Evolutionary conservation across 1,140 invertebrate genomes (phyloP), one percentile per base, ranked within the genome.

Genomic region (Philotrypesis tridentata): DNA sequence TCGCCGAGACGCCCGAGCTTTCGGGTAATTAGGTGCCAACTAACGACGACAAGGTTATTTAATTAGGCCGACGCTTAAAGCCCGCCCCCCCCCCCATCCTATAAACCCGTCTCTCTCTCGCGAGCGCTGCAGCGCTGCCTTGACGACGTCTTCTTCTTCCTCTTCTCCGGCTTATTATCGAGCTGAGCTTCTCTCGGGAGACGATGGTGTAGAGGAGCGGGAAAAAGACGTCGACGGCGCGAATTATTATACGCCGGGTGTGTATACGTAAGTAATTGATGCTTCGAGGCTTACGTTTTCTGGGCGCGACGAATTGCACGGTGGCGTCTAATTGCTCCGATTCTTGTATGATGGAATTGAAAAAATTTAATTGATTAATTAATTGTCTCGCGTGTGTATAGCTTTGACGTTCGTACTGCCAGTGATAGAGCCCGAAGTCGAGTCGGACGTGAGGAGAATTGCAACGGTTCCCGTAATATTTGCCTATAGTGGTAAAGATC

Each of bases 11-110:
- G 37, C 29, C 17, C 68, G 29, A 31, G 31, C 72, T 81, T 74
- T 67, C 27, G 21, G 55, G 70, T 82, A 82, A 82, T 82, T 82
- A 82, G 82, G 82, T 79, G 76, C 72, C 48, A 79, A 65, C 40
- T 67, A 83, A 72, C 60, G 67, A 70, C 63, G 76, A 74, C 71
- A 75, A 83, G 77, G 82, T 79, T 83, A 83, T 83, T 83, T 79
- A 83, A 83, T 83, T 79, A 79, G 77, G 23, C 12, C 60, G 68
- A 1, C n/a, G n/a, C n/a, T 43, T 37, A 70, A 55, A 70, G 40
- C 60, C 11, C 27, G 43, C 70, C 70, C 23, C 17, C 14, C 2
- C 63, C 37, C 33, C n/a, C 37, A 7, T 37, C 33, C 48, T 29
- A n/a, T n/a, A n/a, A n/a, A n/a, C n/a, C n/a, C n/a, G n/a, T 68